A percentile compares a stretch with the other conserved stretches of the same genome.
These are phyloP conservation scores for Perodicticus potto DNA, from an alignment of 2,797 vertebrate species.

Conservation along the genomic window DNA sequence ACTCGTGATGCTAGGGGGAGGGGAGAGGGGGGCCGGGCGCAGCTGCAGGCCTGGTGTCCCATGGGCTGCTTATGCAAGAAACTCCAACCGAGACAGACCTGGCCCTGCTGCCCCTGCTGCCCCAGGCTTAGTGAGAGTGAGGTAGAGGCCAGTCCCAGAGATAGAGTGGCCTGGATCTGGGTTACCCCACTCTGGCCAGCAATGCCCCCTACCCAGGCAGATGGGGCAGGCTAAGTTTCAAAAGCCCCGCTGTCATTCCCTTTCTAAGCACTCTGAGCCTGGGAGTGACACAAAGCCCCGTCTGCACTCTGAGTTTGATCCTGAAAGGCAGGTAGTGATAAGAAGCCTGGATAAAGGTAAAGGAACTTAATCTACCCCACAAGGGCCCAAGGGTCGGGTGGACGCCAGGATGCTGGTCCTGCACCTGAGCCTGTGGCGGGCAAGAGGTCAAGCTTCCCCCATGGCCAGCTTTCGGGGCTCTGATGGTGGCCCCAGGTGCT, in stretches of 20 bases:
- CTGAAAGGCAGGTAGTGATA: neutral
- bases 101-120: neutral
- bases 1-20: constrained; percentile 67
- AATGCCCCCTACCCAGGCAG: neutral
- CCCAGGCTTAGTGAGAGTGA: accelerated
- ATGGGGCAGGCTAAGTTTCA: neutral
- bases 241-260: accelerated
- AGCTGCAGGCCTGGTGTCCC: constrained; percentile 53
- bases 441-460: too few species aligned
- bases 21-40: neutral
- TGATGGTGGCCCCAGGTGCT: neutral
- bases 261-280: neutral
- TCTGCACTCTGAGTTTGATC: neutral
- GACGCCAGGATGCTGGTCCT: too few species aligned
- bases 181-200: too few species aligned
- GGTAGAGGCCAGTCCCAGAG: neutral
- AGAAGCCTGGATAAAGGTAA: neutral
- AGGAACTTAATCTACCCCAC: neutral
- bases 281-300: neutral
- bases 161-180: neutral
- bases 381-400: accelerated
- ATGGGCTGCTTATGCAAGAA: constrained; percentile 75
- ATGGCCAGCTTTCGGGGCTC: neutral
- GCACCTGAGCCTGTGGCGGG: too few species aligned
- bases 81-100: neutral